These are phyloP conservation scores for Oceanodroma leucorhoa DNA, from an alignment of 2,797 vertebrate species.

Conservation along the genomic window DNA sequence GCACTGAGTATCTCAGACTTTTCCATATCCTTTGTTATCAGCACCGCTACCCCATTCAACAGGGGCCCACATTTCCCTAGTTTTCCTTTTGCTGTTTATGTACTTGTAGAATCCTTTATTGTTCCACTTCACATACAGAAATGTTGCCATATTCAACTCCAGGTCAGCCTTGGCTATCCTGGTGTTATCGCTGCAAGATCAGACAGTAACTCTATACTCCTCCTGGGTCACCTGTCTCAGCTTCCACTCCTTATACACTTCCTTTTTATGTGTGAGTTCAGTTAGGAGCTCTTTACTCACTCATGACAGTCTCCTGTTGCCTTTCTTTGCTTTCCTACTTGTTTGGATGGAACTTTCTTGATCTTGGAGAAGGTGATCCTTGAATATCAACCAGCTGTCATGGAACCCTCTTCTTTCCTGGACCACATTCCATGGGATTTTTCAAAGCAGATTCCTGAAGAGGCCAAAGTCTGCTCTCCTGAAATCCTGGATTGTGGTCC, in stretches of 20 bases:
- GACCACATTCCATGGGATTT: background rate
- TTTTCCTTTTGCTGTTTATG: no score
- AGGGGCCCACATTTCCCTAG: no score
- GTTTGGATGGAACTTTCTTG: background rate
- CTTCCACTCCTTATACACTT: background rate
- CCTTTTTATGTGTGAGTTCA: background rate
- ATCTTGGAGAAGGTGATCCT: background rate
- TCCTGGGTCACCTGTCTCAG: background rate
- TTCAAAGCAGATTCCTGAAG: background rate
- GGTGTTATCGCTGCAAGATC: no score
- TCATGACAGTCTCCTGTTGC: background rate
- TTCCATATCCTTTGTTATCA: no score
- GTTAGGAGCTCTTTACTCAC: background rate
- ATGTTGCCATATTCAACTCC: no score
- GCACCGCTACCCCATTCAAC: no score
- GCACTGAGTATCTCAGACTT: background rate
- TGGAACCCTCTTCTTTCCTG: no score
- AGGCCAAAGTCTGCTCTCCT: background rate
- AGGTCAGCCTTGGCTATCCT: no score
- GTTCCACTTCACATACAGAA: no score
- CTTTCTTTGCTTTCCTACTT: background rate
- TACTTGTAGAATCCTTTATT: no score
- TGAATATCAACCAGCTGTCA: no score
- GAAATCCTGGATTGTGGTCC: background rate
- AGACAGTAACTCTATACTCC: no score